A percentile compares a stretch with the other conserved stretches of the same genome.
Evolutionary conservation across 2,888 invertebrate genomes (phyloP).

Genomic region (Scaeva pyrastri): DNA sequence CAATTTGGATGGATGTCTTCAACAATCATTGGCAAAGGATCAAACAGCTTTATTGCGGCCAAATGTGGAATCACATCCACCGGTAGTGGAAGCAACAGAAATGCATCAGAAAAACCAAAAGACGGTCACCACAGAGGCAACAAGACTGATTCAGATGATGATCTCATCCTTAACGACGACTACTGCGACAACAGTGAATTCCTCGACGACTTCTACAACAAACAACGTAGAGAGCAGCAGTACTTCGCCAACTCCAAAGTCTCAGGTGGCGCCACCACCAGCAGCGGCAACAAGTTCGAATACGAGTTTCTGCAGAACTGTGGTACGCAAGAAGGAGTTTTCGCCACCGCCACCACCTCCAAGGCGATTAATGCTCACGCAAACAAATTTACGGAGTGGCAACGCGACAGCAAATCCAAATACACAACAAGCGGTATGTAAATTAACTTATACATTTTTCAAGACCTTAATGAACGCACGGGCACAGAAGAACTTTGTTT

Average conservation of each 20-base stretch:
- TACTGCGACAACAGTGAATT: conserved; percentile 85
- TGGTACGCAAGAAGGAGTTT: conserved; percentile 76
- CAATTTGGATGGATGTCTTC: conserved; percentile 65
- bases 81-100: not conserved
- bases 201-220: conserved; percentile 86
- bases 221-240: conserved; percentile 86
- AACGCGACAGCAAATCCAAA: conserved; percentile 71
- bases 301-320: conserved; percentile 75
- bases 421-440: conserved; percentile 77
- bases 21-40: conserved; percentile 45
- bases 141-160: conserved; percentile 75
- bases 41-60: conserved; percentile 52
- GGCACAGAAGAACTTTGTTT: too few relatives aligned
- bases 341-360: conserved; percentile 82
- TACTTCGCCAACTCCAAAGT: conserved; percentile 78
- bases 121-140: conserved; percentile 61
- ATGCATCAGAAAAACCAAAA: conserved; percentile 10
- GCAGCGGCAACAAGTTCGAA: conserved; percentile 48
- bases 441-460: too few relatives aligned
- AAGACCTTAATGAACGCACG: too few relatives aligned
- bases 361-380: conserved; percentile 82
- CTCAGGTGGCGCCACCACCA: conserved; percentile 56
- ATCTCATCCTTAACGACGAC: conserved; percentile 83
- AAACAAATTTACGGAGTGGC: conserved; percentile 80
- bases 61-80: conserved; percentile 49